These are phyloP conservation scores for Nineta flava DNA, from an alignment of 2,888 invertebrate species.

Conservation along the genomic window DNA sequence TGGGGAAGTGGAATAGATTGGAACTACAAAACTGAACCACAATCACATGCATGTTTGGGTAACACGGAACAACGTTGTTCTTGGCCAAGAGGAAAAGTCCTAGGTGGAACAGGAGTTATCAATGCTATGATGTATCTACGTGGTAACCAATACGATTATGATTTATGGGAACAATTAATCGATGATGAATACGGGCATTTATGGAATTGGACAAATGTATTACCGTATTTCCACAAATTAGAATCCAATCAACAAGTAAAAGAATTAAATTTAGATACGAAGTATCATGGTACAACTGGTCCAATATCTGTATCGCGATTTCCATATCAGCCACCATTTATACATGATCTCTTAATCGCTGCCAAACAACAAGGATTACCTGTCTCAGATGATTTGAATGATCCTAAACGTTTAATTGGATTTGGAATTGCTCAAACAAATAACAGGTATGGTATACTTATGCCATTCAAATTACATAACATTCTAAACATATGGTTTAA, in stretches of 20 bases:
- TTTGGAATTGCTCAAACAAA: constrained; percentile 49
- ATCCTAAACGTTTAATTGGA: constrained; percentile 37
- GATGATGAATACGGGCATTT: constrained; percentile 46
- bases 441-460: too few species aligned
- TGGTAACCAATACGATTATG: constrained; percentile 58
- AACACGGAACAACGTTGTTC: constrained; percentile 34
- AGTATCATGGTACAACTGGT: constrained; percentile 44
- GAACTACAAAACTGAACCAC: constrained; percentile 48
- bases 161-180: constrained; percentile 42
- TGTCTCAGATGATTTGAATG: constrained; percentile 46
- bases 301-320: constrained; percentile 46
- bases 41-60: constrained; percentile 41
- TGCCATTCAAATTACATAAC: too few species aligned
- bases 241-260: constrained; percentile 50
- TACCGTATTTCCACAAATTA: constrained; percentile 54
- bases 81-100: constrained; percentile 54
- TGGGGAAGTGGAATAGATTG: constrained; percentile 48
- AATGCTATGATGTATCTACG: constrained; percentile 79
- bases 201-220: constrained; percentile 62
- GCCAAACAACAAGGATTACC: constrained; percentile 44
- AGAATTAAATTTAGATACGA: constrained; percentile 33
- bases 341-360: constrained; percentile 43
- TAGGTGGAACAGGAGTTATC: constrained; percentile 54
- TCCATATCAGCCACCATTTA: constrained; percentile 42
- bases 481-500: too few species aligned